Evolutionary conservation across 2,113 vertebrate species (phyloP).

Genomic region (Oriolus oriolus): DNA sequence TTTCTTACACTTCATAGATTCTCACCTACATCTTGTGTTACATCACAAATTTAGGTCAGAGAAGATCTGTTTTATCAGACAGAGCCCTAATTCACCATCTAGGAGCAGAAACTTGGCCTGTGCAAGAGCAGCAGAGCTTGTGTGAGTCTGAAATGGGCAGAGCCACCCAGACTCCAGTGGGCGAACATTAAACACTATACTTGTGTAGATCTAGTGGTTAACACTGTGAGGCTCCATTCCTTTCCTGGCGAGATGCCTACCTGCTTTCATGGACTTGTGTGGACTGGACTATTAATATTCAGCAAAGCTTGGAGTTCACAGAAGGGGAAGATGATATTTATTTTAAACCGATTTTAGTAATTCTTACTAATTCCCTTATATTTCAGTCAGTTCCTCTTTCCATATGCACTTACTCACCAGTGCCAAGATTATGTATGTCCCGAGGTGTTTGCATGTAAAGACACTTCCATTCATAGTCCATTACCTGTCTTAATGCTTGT

Average conservation of each 20-base stretch:
- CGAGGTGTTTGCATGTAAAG: background rate
- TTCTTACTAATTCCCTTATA: background rate
- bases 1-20: background rate
- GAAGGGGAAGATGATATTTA: background rate
- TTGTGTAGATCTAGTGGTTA: background rate
- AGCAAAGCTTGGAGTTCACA: background rate
- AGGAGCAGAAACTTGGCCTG: background rate
- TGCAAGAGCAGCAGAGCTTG: accelerated
- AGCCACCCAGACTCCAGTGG: background rate
- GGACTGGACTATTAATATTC: background rate
- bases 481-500: background rate
- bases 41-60: background rate
- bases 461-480: background rate
- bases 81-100: background rate
- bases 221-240: background rate
- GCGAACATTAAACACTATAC: accelerated
- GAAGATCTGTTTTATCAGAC: background rate
- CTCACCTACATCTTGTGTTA: background rate
- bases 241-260: background rate
- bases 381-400: background rate
- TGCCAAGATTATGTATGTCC: accelerated
- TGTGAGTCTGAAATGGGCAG: background rate
- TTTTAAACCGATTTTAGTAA: background rate
- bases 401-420: background rate
- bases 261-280: background rate